Evolutionary conservation across 1,140 invertebrate species (phyloP).

Genomic region (Halictus rubicundus): DNA sequence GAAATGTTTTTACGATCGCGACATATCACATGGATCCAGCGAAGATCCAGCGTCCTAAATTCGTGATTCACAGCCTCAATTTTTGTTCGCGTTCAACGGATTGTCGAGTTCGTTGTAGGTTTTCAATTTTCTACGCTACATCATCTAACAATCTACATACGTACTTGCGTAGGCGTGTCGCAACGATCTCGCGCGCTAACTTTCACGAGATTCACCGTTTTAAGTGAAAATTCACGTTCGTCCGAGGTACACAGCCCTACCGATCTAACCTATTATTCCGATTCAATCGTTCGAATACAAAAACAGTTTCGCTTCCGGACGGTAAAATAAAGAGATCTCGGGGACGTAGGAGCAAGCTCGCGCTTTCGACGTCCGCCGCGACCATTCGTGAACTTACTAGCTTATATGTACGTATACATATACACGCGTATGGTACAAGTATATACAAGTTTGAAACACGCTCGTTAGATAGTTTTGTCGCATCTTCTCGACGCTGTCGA

Average conservation of each 20-base stretch:
- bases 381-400: neutral
- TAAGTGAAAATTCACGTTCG: slow-evolving; percentile 5
- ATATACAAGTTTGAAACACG: neutral
- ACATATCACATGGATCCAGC: slow-evolving; percentile 56
- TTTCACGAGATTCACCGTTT: slow-evolving; percentile 55
- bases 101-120: slow-evolving; percentile 19
- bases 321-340: neutral
- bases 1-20: slow-evolving; percentile 55
- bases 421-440: neutral
- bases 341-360: slow-evolving; percentile 27
- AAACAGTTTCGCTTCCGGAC: neutral
- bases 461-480: neutral
- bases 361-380: slow-evolving; percentile 32
- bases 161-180: slow-evolving; percentile 27
- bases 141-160: neutral
- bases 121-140: slow-evolving; percentile 20
- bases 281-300: neutral
- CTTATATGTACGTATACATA: neutral
- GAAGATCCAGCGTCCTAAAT: slow-evolving; percentile 49
- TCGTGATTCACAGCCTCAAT: slow-evolving; percentile 61
- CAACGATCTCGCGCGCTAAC: slow-evolving; percentile 49
- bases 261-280: slow-evolving; percentile 2
- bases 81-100: slow-evolving; percentile 41
- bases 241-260: neutral
- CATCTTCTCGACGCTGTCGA: slow-evolving; percentile 1